phyloP scores from a whole-genome alignment of 1,140 invertebrate species.

The Arion vulgaris region DNA sequence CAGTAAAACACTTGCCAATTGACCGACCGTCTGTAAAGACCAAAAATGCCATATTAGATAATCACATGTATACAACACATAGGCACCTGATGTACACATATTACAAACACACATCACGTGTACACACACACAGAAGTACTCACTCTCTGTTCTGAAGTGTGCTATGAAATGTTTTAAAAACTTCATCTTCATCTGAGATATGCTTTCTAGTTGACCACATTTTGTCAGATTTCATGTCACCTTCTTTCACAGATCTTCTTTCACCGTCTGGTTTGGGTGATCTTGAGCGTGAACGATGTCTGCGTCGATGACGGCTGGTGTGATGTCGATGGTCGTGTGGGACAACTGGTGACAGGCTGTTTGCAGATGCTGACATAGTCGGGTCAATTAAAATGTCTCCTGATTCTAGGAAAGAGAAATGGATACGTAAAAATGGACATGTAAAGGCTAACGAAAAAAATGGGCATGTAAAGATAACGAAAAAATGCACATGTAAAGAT shows the following conservation, averaged over 20 bases:
- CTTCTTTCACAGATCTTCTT: not conserved
- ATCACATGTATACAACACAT: too few species aligned
- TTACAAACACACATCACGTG: not conserved
- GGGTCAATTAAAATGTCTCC: not conserved
- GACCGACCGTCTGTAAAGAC: too few species aligned
- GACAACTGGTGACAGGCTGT: not conserved
- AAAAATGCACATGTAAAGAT: too few species aligned
- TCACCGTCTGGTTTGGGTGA: not conserved
- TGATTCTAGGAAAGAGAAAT: not conserved
- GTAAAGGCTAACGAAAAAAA: too few species aligned
- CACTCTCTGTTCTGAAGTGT: slow-evolving; percentile 1
- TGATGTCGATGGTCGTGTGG: not conserved
- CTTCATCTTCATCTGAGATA: not conserved
- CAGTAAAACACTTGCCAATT: too few species aligned
- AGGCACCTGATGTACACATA: not conserved
- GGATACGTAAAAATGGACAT: not conserved
- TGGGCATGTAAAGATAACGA: too few species aligned
- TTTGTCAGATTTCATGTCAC: too few species aligned
- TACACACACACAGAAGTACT: not conserved
- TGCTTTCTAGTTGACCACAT: not conserved
- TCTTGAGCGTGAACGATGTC: not conserved
- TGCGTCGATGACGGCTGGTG: not conserved
- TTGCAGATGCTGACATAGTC: not conserved
- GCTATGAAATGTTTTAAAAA: not conserved
- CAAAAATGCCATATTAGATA: too few species aligned